Evolutionary conservation across 2,113 vertebrate species (phyloP).

Genomic region (Anas platyrhynchos): DNA sequence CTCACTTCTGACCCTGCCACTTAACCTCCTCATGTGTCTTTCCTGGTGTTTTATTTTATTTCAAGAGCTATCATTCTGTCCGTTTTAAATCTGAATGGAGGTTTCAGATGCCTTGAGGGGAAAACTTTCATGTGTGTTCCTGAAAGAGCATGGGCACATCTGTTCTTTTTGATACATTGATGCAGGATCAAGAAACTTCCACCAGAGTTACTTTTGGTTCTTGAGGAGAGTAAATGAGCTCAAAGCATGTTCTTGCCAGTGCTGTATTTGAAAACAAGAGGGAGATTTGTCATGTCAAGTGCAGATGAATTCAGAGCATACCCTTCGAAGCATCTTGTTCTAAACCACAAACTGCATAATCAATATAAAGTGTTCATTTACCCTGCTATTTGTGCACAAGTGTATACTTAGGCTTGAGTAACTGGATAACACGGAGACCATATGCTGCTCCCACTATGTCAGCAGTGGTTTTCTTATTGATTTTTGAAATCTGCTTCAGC

Average conservation of each 20-base stretch:
- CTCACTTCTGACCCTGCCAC: background rate
- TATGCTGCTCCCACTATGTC: background rate
- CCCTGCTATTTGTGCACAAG: background rate
- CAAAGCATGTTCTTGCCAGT: background rate
- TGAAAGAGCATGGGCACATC: background rate
- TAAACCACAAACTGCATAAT: background rate
- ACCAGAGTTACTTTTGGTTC: background rate
- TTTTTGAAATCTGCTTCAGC: background rate
- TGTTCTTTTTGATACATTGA: background rate
- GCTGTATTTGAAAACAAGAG: background rate
- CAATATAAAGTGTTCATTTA: background rate
- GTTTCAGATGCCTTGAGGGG: background rate
- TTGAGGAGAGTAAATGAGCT: conserved; percentile 1
- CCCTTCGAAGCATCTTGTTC: background rate
- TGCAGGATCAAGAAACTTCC: background rate
- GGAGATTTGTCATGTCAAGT: conserved; percentile 8
- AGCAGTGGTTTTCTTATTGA: background rate
- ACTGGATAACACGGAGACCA: background rate
- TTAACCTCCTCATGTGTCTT: background rate
- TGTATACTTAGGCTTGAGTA: background rate
- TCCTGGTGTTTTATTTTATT: background rate
- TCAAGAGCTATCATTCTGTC: background rate
- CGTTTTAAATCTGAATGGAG: background rate
- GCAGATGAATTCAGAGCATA: background rate
- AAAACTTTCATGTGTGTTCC: background rate